Conservation (phyloP, 30 jellyfish, hydroid and myxozoan genomes). For the Hydractinia echinata region DNA sequence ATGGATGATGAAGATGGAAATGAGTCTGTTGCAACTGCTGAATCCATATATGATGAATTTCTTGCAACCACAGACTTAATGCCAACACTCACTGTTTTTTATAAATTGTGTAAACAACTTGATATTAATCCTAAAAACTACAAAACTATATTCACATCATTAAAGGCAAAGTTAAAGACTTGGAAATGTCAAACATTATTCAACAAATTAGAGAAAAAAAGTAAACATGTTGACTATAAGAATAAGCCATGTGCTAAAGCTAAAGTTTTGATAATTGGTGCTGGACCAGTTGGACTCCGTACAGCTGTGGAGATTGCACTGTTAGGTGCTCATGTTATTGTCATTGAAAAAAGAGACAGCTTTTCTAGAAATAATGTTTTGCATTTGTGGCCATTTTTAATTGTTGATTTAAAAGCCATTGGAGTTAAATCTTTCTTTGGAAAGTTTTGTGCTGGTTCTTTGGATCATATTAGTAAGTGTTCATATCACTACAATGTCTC, state of each 20-base stretch:
- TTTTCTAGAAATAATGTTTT: constrained; percentile 94
- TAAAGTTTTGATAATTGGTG: constrained; percentile 82
- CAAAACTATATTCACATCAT: constrained; percentile 68
- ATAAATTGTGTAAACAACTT: constrained; percentile 65
- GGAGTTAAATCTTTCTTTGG: constrained; percentile 92
- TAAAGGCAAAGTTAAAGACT: constrained; percentile 56
- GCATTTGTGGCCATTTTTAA: constrained; percentile 95
- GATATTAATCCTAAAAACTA: constrained; percentile 65
- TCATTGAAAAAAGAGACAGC: constrained; percentile 70
- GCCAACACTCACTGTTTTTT: constrained; percentile 46
- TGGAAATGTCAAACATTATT: constrained; percentile 85
- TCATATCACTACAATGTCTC: background rate
- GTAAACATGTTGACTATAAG: constrained; percentile 77
- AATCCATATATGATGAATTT: constrained; percentile 18
- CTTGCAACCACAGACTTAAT: constrained; percentile 46
- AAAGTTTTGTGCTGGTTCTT: constrained; percentile 94
- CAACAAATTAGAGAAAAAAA: constrained; percentile 76
- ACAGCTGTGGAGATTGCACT: constrained; percentile 86
- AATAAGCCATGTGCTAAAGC: constrained; percentile 87
- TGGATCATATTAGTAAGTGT: constrained; percentile 85
- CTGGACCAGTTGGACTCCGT: constrained; percentile 97
- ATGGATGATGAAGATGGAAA: background rate
- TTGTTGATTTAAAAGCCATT: constrained; percentile 78
- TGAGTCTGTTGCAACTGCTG: background rate
- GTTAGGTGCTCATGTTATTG: constrained; percentile 87